Percentiles rank a stretch among this genome's conserved stretches.
These are phyloP conservation scores for Wiebesia pumilae DNA, from an alignment of 1,140 invertebrate genomes.

Conservation along the genomic window DNA sequence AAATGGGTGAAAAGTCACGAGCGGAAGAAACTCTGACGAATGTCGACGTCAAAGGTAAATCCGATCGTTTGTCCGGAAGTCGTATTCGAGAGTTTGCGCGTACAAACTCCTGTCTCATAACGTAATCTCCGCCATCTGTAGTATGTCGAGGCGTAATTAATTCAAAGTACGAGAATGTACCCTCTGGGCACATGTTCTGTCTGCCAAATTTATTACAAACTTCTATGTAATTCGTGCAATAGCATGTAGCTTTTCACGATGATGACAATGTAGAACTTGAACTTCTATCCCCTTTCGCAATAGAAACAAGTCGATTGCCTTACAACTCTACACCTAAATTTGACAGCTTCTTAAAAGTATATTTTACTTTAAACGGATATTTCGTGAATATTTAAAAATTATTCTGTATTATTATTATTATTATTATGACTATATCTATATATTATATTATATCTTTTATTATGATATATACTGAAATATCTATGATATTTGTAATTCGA, in stretches of 20 bases:
- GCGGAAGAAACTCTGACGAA: conserved; percentile 59
- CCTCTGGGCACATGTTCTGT: conserved; percentile 53
- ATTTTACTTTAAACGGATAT: too few species aligned
- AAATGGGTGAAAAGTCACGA: conserved; percentile 19
- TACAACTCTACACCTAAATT: neutral
- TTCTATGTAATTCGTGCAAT: conserved; percentile 58
- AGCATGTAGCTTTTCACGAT: conserved; percentile 49
- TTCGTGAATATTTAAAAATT: too few species aligned
- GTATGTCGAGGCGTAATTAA: conserved; percentile 62
- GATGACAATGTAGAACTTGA: conserved; percentile 47
- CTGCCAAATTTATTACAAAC: conserved; percentile 62
- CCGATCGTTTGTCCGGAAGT: conserved; percentile 64
- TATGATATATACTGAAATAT: too few species aligned
- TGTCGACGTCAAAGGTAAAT: conserved; percentile 62
- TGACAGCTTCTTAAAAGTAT: too few species aligned
- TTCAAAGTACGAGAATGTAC: conserved; percentile 60
- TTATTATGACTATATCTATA: too few species aligned
- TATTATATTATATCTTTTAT: too few species aligned
- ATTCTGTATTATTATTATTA: too few species aligned
- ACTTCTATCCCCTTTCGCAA: neutral
- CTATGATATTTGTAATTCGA: too few species aligned
- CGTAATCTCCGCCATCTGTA: conserved; percentile 63
- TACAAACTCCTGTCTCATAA: conserved; percentile 59
- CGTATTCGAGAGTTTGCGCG: conserved; percentile 61
- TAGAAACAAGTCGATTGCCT: neutral